Percentiles rank a stretch among this genome's conserved stretches.
These are phyloP conservation scores for Endomychus coccineus DNA, from an alignment of 2,888 invertebrate genomes.

Conservation along the genomic window DNA sequence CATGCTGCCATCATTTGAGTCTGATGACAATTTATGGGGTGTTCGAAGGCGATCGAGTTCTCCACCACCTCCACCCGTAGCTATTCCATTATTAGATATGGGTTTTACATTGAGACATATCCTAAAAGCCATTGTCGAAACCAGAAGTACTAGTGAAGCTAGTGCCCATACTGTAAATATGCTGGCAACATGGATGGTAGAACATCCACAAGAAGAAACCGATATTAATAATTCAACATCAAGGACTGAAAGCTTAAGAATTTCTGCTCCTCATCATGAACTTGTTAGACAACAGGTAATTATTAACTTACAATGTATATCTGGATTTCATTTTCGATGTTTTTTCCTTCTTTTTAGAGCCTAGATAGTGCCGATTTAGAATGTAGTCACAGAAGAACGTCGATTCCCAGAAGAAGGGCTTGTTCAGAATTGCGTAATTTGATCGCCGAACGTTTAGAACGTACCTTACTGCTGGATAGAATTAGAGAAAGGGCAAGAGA, in stretches of 20 bases:
- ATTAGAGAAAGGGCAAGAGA: slow-evolving; percentile 33
- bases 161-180: slow-evolving; percentile 49
- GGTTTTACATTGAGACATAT: slow-evolving; percentile 54
- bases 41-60: slow-evolving; percentile 23
- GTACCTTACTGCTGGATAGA: slow-evolving; percentile 20
- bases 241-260: slow-evolving; percentile 5
- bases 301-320: background rate
- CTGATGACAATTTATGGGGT: slow-evolving; percentile 29
- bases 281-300: slow-evolving; percentile 22
- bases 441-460: slow-evolving; percentile 12
- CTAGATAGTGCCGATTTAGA: slow-evolving; percentile 19
- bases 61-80: slow-evolving; percentile 42
- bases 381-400: slow-evolving; percentile 14
- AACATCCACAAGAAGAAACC: slow-evolving; percentile 45
- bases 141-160: slow-evolving; percentile 40
- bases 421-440: slow-evolving; percentile 25
- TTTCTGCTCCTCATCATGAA: slow-evolving; percentile 11
- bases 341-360: slow-evolving; percentile 4
- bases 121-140: slow-evolving; percentile 48
- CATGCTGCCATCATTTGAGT: slow-evolving; percentile 26
- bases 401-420: slow-evolving; percentile 21
- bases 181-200: slow-evolving; percentile 58
- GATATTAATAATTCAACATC: background rate
- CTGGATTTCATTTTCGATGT: background rate
- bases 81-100: slow-evolving; percentile 54